phyloP scores from a whole-genome alignment of 1,140 invertebrate species.

The Yoshiicerus persimilis region DNA sequence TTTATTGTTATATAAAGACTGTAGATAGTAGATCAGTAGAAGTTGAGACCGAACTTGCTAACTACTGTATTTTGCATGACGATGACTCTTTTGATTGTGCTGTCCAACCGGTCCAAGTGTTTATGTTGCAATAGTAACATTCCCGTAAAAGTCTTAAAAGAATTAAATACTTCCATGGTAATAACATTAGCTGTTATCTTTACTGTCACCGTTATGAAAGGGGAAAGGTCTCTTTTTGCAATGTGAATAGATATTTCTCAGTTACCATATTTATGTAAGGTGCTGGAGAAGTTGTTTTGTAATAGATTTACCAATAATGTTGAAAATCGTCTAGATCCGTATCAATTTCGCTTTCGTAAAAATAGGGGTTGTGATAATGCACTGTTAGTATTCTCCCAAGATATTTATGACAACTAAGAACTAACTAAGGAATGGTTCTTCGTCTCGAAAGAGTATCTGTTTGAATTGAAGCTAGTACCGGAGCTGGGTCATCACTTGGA shows the following conservation, averaged over 20 bases:
- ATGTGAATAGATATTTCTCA: background rate
- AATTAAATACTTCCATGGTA: background rate
- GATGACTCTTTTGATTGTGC: background rate
- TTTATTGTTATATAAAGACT: background rate
- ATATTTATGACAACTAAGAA: background rate
- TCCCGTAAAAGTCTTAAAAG: background rate
- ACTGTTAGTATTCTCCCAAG: background rate
- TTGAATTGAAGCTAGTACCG: background rate
- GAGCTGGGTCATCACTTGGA: background rate
- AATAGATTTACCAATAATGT: background rate
- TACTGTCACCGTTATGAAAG: conserved; percentile 9
- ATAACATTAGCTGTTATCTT: background rate
- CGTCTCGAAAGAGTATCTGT: background rate
- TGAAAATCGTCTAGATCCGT: background rate
- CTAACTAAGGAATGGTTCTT: background rate
- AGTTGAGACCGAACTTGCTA: background rate
- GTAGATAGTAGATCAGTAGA: background rate
- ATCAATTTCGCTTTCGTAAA: conserved; percentile 8
- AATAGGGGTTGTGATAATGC: background rate
- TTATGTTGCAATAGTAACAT: background rate
- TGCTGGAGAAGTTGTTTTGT: background rate
- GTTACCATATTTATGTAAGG: background rate
- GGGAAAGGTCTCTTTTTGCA: background rate
- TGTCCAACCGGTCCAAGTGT: background rate
- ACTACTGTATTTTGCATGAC: background rate